These are phyloP conservation scores for Papilio gigon DNA, from an alignment of 2,888 invertebrate genomes.

Conservation along the genomic window DNA sequence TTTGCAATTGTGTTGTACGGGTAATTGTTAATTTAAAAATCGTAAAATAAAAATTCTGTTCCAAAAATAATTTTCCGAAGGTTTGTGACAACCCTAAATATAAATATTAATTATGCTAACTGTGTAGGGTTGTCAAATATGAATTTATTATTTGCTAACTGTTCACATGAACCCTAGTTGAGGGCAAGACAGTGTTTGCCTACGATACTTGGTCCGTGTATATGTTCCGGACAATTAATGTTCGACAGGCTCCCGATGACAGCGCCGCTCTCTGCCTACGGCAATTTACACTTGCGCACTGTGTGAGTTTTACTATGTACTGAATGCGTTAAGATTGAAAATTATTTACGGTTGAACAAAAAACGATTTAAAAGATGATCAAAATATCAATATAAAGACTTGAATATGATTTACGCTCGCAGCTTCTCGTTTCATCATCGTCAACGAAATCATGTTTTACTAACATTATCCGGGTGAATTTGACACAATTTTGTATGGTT, in stretches of 20 bases:
- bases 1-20: background rate
- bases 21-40: background rate
- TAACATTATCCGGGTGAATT: no score
- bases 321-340: background rate
- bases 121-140: constrained; percentile 10
- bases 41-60: background rate
- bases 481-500: no score
- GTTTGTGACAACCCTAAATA: background rate
- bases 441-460: no score
- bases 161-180: constrained; percentile 33
- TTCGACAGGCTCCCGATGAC: constrained; percentile 58
- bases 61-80: background rate
- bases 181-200: constrained; percentile 45
- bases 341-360: background rate
- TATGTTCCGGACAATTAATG: constrained; percentile 64
- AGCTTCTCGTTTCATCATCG: no score
- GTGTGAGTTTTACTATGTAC: constrained; percentile 1
- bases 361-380: background rate
- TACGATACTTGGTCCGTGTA: constrained; percentile 59
- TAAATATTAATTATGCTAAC: background rate
- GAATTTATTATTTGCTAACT: constrained; percentile 29
- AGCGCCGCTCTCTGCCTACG: constrained; percentile 44
- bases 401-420: no score
- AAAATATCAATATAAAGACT: background rate
- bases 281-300: constrained; percentile 55